Evolutionary conservation across 2,888 invertebrate genomes (phyloP).

Genomic region (Lamproptera curius): DNA sequence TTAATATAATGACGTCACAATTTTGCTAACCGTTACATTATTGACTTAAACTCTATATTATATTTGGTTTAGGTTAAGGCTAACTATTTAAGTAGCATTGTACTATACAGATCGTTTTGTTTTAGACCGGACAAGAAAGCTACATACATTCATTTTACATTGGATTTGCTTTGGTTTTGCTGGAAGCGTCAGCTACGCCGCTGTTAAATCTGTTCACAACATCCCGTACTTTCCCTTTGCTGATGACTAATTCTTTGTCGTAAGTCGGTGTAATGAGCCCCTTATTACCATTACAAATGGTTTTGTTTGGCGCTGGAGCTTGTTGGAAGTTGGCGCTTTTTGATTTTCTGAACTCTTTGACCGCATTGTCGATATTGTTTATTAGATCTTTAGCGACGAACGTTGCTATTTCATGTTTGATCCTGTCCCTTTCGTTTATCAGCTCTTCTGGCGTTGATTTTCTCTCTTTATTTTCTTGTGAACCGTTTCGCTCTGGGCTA

Average conservation of each 20-base stretch:
- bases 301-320: conserved; percentile 25
- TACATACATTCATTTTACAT: conserved; percentile 22
- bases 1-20: too few species aligned
- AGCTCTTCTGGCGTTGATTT: conserved; percentile 49
- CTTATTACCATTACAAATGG: conserved; percentile 50
- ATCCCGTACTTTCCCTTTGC: conserved; percentile 70
- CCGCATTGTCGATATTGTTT: conserved; percentile 65
- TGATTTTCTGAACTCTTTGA: conserved; percentile 62
- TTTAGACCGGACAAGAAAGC: conserved; percentile 37
- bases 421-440: conserved; percentile 57
- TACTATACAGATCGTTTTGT: too few species aligned
- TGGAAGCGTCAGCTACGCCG: conserved; percentile 33
- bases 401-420: conserved; percentile 69
- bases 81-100: too few species aligned
- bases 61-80: too few species aligned
- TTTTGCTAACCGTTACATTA: too few species aligned
- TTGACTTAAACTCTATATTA: too few species aligned
- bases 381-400: conserved; percentile 69
- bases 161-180: conserved; percentile 40
- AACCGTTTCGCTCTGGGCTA: conserved; percentile 53
- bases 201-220: conserved; percentile 69
- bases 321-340: conserved; percentile 55
- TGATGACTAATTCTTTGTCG: conserved; percentile 66
- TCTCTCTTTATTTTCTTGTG: conserved; percentile 37
- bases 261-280: conserved; percentile 62